Base-by-base conservation (phyloP, 2,888 invertebrate species). In the Acrobasis repandana region DNA sequence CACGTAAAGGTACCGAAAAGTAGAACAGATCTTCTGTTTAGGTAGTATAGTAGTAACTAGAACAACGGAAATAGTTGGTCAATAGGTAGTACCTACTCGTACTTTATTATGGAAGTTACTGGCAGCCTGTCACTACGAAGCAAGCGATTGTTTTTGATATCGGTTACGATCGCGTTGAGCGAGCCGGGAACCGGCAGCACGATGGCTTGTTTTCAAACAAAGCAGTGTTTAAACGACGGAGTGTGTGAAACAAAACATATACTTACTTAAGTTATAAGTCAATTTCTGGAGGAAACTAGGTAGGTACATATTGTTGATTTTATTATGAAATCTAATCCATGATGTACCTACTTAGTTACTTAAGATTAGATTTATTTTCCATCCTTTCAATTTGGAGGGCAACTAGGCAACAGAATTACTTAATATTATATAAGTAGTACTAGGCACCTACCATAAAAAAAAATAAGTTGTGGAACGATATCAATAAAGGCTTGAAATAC, bases 191-290 rank as follows among this genome's bases (percentile, higher is more conserved):
- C 33, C 43, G 43, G 15, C 33, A 14, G 14, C 14, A 54, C 54
- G 18, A 18, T 34, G 56, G 34, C 59, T 61, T 66, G 68, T 74
- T 74, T 72, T 76, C 68, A 75, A 74, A 76, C 76, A 72, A 67
- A 56, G 49, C 33, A 43, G 61, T 54, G 65, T 62, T 67, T 66
- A 71, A 63, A 63, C 63, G 63, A 63, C 60, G 57, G 54, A 56
- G 59, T 61, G 60, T 43, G 57, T 46, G 61, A 69, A 70, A 57
- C 68, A 70, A 65, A 71, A 67, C 68, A 68, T 63, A 43, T 43
- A 43, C 11, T n/a, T 28, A 28, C 28, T 20, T 28, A 28, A 28
- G 28, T 28, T 28, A 28, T 28, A 28, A 28, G 8, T 28, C 28
- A 43, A 9, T 43, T 43, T 43, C 43, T 43, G 10, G 14, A n/a